Base-by-base conservation (phyloP, 2,113 vertebrate species). In the Pycnonotus jocosus region DNA sequence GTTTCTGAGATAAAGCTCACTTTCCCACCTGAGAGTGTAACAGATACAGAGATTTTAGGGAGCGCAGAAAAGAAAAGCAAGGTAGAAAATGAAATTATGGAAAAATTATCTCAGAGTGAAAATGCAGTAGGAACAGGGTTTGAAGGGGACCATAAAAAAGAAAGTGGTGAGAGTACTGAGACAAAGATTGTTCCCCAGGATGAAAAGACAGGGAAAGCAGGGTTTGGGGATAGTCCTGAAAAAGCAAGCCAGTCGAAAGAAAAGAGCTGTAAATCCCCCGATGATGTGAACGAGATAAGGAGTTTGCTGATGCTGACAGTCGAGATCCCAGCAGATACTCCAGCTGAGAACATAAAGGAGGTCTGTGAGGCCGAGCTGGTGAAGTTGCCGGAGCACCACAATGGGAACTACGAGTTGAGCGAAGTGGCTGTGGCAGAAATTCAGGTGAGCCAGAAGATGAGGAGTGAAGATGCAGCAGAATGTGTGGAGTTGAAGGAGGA, bases 211-310 rank as follows among this genome's bases (percentile, higher is more conserved):
- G 70, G 45, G 70, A 89, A 81, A 69, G 61, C 22, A 53, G 53
- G 14, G n/a, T 6, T 44, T 76, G 73, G 28, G 40, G 73, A 76
- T 64, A 71, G 64, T 74, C 25, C 66, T 19, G 58, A 70, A 38
- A 56, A 76, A 81, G 81, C 81, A 89, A 71, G 57, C 8, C 42
- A 86, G 24, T 9, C 6, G 24, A 70, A 85, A 58, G 86, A 73
- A 44, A 68, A 68, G 44, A 78, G 40, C 5, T 24, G 6, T 57
- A 48, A 94, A 71, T 35, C 44, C 23, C 85, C 72, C 4, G 95
- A 93, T 65, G 97, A 96, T 69, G 80, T 98, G 84, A 95, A 90
- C 9, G 97, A 98, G 84, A 97, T 98, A 88, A 97, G 97, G 84
- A 93, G 47, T 64, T 73, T 98, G 94, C 82, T 98, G 81, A 96